Conservation (phyloP, 2,888 invertebrate genomes). For the Zelleria hepariella region DNA sequence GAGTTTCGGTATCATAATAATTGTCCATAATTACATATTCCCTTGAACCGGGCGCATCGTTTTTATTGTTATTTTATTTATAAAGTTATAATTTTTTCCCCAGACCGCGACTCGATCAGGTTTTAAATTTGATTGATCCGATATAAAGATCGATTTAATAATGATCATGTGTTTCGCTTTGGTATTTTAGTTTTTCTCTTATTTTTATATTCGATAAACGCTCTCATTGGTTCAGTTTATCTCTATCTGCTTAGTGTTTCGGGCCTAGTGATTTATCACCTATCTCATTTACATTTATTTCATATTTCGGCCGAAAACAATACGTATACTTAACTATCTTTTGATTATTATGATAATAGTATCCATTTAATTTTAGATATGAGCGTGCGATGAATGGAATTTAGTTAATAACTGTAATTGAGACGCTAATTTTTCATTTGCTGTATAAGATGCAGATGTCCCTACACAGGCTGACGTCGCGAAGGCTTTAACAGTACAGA, state of each 20-base stretch:
- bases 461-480: neutral
- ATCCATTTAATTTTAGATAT: neutral
- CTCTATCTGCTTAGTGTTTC: constrained; percentile 41
- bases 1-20: constrained; percentile 69
- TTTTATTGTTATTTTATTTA: constrained; percentile 74
- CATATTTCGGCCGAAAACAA: neutral
- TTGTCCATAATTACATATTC: constrained; percentile 72
- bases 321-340: constrained; percentile 1
- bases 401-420: neutral
- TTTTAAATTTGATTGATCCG: constrained; percentile 72
- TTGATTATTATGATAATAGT: neutral
- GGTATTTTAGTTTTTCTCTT: constrained; percentile 43
- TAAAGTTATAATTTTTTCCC: constrained; percentile 70
- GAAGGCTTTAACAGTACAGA: constrained; percentile 6
- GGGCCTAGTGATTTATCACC: constrained; percentile 41
- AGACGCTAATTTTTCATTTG: neutral
- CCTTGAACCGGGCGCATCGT: constrained; percentile 62
- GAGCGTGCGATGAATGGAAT: neutral
- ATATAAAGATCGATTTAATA: constrained; percentile 68
- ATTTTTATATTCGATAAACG: constrained; percentile 51
- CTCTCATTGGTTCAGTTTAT: constrained; percentile 46
- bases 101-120: constrained; percentile 60
- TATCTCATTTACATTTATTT: constrained; percentile 33
- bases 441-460: neutral
- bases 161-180: constrained; percentile 61